Percentiles rank a stretch among this genome's conserved stretches.
phyloP scores from a whole-genome alignment of 2,113 vertebrate genomes.

The Chaetodon auriga region DNA sequence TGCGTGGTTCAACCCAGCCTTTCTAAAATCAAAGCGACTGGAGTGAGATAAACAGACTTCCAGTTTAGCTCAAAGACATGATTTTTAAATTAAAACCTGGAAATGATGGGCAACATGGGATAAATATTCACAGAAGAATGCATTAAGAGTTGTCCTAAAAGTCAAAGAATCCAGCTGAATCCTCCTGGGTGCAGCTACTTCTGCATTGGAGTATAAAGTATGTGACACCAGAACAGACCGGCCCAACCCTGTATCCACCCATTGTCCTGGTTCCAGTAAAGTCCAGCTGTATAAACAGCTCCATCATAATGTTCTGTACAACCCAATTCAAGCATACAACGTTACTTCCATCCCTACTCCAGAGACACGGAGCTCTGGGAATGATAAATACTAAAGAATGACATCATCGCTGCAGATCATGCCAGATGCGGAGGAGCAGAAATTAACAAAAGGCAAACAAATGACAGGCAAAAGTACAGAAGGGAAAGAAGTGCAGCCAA shows the following conservation, averaged over 20 bases:
- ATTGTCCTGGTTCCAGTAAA: conserved; percentile 25
- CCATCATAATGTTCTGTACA: conserved; percentile 40
- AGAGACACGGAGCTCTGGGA: conserved; percentile 32
- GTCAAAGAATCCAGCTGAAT: not conserved
- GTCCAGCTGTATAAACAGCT: conserved; percentile 60
- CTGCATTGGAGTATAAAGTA: conserved; percentile 13
- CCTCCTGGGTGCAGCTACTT: conserved; percentile 16
- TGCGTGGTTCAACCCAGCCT: not conserved
- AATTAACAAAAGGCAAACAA: conserved; percentile 42
- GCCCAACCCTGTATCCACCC: conserved; percentile 45
- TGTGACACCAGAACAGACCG: conserved; percentile 21
- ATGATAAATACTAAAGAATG: conserved; percentile 22
- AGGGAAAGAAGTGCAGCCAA: conserved; percentile 22
- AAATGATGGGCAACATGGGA: not conserved
- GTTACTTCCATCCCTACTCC: conserved; percentile 14
- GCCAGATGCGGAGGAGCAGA: conserved; percentile 42
- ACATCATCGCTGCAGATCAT: conserved; percentile 28
- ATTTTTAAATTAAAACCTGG: conserved; percentile 1
- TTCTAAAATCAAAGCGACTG: not conserved
- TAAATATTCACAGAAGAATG: not conserved
- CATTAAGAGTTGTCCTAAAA: not conserved
- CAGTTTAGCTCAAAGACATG: not conserved
- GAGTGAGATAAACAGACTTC: not conserved
- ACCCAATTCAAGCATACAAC: conserved; percentile 26
- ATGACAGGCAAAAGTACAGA: conserved; percentile 15